Conservation (phyloP, 2,888 invertebrate species). For the Sinohyriopsis cumingii region DNA sequence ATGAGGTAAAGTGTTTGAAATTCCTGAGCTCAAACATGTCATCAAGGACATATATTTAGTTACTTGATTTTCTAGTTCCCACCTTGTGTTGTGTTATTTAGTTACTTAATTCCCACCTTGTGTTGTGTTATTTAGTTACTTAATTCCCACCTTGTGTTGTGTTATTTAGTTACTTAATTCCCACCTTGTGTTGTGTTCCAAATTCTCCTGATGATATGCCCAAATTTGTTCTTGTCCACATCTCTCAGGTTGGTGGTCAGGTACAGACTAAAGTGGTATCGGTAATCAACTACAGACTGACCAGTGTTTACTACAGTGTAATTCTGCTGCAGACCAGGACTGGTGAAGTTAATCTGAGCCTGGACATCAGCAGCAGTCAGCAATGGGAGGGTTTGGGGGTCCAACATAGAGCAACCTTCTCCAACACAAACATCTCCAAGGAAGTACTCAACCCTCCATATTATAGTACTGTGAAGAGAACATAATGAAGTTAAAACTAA, state of each 20-base stretch:
- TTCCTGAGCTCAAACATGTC: too few species aligned
- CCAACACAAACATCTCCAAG: slow-evolving; percentile 25
- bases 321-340: slow-evolving; percentile 14
- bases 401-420: slow-evolving; percentile 21
- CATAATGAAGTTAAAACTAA: too few species aligned
- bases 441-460: slow-evolving; percentile 43
- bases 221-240: slow-evolving; percentile 24
- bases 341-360: slow-evolving; percentile 21
- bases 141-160: too few species aligned
- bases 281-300: slow-evolving; percentile 26
- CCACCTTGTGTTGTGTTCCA: slow-evolving; percentile 30
- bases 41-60: too few species aligned
- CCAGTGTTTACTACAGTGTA: slow-evolving; percentile 15
- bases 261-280: slow-evolving; percentile 33
- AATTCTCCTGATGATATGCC: slow-evolving; percentile 14
- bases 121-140: too few species aligned
- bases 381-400: slow-evolving; percentile 34
- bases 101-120: too few species aligned
- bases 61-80: too few species aligned
- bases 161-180: not conserved
- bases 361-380: slow-evolving; percentile 12
- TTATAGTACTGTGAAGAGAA: slow-evolving; percentile 19
- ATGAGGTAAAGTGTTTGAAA: too few species aligned
- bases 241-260: slow-evolving; percentile 23
- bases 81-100: slow-evolving; percentile 7